A percentile compares a stretch with the other conserved stretches of the same genome.
Evolutionary conservation across 2,113 vertebrate species (phyloP).

Genomic region (Mustela nigripes): DNA sequence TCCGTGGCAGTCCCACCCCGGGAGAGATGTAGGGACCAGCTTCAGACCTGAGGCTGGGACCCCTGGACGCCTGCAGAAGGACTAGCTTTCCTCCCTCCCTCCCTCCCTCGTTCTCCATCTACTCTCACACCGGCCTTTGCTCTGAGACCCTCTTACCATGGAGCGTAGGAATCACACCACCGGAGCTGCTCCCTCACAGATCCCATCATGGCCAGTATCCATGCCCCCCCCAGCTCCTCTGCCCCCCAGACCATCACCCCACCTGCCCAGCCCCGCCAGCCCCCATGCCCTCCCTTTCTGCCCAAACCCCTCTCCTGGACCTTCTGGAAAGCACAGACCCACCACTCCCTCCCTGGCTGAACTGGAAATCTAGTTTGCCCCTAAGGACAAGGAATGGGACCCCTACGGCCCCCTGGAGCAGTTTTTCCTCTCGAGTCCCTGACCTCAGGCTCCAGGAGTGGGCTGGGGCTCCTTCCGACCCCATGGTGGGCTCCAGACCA

Average conservation of each 20-base stretch:
- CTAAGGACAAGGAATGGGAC: no score
- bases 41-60: neutral
- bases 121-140: neutral
- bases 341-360: neutral
- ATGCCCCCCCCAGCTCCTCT: neutral
- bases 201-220: neutral
- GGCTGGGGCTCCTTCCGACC: neutral
- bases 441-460: neutral
- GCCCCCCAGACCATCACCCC: accelerated
- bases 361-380: neutral
- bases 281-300: neutral
- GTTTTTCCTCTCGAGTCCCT: neutral
- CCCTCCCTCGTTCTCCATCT: neutral
- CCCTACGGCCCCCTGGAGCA: neutral
- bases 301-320: neutral
- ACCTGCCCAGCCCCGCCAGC: neutral
- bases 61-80: neutral
- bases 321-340: neutral
- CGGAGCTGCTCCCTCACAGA: no score
- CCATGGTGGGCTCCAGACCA: neutral
- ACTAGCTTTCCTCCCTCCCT: neutral
- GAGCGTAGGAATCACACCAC: neutral
- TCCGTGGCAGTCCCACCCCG: no score
- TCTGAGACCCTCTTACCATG: neutral
- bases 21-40: neutral